Evolutionary conservation across 1,140 invertebrate genomes (phyloP).

Genomic region (Penaeus chinensis): DNA sequence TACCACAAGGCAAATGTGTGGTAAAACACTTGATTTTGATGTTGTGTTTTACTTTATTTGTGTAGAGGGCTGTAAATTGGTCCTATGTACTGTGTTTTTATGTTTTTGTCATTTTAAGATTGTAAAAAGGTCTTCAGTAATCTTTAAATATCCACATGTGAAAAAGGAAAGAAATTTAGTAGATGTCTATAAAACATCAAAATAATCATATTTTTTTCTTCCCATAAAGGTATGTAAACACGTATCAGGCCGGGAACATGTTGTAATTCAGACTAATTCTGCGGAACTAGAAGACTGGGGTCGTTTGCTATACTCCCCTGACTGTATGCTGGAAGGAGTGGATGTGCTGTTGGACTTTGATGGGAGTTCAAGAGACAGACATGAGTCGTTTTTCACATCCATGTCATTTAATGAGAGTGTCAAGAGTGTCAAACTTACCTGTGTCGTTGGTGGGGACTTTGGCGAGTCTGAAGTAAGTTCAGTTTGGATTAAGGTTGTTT

Average conservation of each 20-base stretch:
- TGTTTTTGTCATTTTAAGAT: too few species aligned
- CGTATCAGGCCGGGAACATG: slow-evolving; percentile 61
- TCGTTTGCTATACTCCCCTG: slow-evolving; percentile 62
- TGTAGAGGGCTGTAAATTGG: too few species aligned
- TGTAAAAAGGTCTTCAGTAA: too few species aligned
- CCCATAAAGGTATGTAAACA: slow-evolving; percentile 61
- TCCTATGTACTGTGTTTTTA: too few species aligned
- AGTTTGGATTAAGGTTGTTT: background rate
- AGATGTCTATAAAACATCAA: background rate
- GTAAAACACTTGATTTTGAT: too few species aligned
- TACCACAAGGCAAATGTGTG: too few species aligned
- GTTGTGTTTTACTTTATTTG: too few species aligned
- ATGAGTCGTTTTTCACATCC: slow-evolving; percentile 63
- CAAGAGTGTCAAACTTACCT: slow-evolving; percentile 63
- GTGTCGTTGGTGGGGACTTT: slow-evolving; percentile 62
- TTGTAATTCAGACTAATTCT: slow-evolving; percentile 62
- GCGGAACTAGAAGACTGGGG: slow-evolving; percentile 63
- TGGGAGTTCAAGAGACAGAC: slow-evolving; percentile 50
- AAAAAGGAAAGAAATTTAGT: too few species aligned
- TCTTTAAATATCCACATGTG: too few species aligned
- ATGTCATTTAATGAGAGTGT: slow-evolving; percentile 63
- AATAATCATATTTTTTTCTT: background rate
- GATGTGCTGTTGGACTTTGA: slow-evolving; percentile 63
- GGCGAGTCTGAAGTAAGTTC: slow-evolving; percentile 60
- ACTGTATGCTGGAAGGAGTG: slow-evolving; percentile 60